A percentile compares a stretch with the other conserved stretches of the same genome.
These are phyloP conservation scores for Astyanax mexicanus DNA, from an alignment of 2,797 vertebrate genomes.

Conservation along the genomic window DNA sequence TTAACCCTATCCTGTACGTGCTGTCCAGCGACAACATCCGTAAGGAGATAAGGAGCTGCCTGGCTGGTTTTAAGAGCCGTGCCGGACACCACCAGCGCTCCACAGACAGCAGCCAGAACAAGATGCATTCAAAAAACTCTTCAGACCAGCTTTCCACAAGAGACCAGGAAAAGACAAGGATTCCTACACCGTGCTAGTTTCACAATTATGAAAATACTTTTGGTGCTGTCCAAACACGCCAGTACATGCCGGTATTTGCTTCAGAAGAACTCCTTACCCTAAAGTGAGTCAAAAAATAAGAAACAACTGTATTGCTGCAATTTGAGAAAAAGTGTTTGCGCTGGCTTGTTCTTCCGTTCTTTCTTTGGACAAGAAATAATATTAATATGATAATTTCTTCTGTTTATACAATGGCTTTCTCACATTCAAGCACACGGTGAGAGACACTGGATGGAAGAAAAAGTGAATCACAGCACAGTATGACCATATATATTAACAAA, in stretches of 20 bases:
- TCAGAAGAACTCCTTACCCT: background rate
- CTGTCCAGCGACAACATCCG: constrained; percentile 82
- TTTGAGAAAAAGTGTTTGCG: too few relatives aligned
- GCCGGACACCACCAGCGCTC: constrained; percentile 25
- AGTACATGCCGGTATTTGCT: background rate
- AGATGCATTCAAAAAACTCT: constrained; percentile 63
- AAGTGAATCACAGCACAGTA: too few relatives aligned
- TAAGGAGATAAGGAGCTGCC: constrained; percentile 71
- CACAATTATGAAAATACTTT: background rate
- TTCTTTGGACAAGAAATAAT: too few relatives aligned
- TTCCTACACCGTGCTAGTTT: background rate
- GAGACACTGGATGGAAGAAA: too few relatives aligned
- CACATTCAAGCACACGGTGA: too few relatives aligned
- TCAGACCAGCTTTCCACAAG: constrained; percentile 33
- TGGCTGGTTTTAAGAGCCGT: constrained; percentile 61
- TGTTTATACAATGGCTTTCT: too few relatives aligned
- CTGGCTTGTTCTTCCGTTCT: too few relatives aligned
- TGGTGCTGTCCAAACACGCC: background rate
- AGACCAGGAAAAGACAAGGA: background rate
- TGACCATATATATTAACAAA: too few relatives aligned
- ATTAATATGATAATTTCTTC: too few relatives aligned
- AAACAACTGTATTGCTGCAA: background rate
- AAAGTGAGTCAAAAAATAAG: too few relatives aligned
- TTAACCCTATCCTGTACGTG: constrained; percentile 89
- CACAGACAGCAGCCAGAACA: constrained; percentile 62